Base-by-base conservation (phyloP, 2,113 vertebrate genomes). In the Semicossyphus pulcher region DNA sequence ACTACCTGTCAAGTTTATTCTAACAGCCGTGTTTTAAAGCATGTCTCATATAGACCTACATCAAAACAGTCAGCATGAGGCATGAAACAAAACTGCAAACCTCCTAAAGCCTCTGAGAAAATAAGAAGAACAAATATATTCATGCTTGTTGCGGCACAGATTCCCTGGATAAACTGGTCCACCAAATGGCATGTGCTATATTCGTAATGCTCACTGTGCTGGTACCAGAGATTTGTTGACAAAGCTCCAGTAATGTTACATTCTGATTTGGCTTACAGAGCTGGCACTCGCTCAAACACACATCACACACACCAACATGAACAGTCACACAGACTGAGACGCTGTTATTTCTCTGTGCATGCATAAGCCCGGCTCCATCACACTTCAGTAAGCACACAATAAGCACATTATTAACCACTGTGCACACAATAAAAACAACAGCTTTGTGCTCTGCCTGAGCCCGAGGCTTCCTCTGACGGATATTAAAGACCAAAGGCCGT, bases 401-500 rank as follows among this genome's bases (percentile, higher is more conserved):
- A 58, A 49, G 37, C 39, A 65, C 64, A 51, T 74, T 53, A 59
- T 65, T 54, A 81, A 67, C 42, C 42, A 2, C 31, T 21, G 58
- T 8, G 57, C 49, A 25, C 20, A 28, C 9, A n/a, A 54, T 54
- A 53, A 52, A 78, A 76, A 64, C 62, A 81, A 76, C 63, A 59
- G 66, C 56, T 56, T 51, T 20, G 32, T 48, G 32, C 61, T 44
- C 25, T 62, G 41, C 20, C 1, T 10, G 59, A 76, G 68, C 25
- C 67, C 0, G 10, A 56, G 68, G 32, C 72, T 36, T 72, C 62
- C 29, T 83, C 39, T 42, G 54, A 45, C 65, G 36, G 51, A 85
- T 63, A 84, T 86, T 68, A 59, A 56, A 80, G 75, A 69, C 71
- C 28, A 79, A 62, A 68, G 76, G 64, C 71, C 74, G 1, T 36